These are phyloP conservation scores for Synaphobranchus kaupii DNA, from an alignment of 2,797 vertebrate genomes.

Conservation along the genomic window DNA sequence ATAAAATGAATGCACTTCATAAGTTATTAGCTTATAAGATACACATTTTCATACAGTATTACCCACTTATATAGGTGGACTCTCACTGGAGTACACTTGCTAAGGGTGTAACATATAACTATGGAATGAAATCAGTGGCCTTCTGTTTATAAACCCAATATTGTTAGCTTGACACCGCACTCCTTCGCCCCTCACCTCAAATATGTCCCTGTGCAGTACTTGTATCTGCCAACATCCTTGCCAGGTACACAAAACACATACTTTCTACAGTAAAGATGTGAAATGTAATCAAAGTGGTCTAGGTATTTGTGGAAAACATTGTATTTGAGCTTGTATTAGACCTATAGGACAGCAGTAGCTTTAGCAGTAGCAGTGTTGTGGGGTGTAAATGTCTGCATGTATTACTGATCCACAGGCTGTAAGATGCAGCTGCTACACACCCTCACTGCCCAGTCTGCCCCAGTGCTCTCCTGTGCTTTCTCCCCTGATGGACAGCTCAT, in stretches of 20 bases:
- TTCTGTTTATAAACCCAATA: too few relatives aligned
- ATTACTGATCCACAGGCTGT: slow-evolving; percentile 65
- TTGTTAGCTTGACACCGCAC: too few relatives aligned
- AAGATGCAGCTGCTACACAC: slow-evolving; percentile 79
- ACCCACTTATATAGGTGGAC: too few relatives aligned
- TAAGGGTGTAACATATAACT: too few relatives aligned
- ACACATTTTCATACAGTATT: too few relatives aligned
- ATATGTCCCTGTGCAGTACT: neutral
- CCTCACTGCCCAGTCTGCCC: slow-evolving; percentile 80
- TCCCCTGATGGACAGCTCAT: slow-evolving; percentile 85
- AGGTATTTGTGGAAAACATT: neutral
- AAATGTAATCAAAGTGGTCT: neutral
- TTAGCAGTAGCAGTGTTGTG: neutral
- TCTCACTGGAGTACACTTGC: too few relatives aligned
- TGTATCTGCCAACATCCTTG: neutral
- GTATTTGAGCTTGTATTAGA: too few relatives aligned
- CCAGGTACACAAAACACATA: neutral
- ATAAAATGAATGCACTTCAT: too few relatives aligned
- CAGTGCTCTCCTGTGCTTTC: slow-evolving; percentile 87
- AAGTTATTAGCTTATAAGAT: too few relatives aligned
- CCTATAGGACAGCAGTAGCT: too few relatives aligned
- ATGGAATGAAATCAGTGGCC: too few relatives aligned
- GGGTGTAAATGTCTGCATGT: neutral
- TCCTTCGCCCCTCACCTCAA: neutral
- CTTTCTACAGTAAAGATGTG: neutral